Evolutionary conservation across 2,888 invertebrate species (phyloP), one percentile per base, ranked within the genome.

Genomic region (Rhaphigaster nebulosa): DNA sequence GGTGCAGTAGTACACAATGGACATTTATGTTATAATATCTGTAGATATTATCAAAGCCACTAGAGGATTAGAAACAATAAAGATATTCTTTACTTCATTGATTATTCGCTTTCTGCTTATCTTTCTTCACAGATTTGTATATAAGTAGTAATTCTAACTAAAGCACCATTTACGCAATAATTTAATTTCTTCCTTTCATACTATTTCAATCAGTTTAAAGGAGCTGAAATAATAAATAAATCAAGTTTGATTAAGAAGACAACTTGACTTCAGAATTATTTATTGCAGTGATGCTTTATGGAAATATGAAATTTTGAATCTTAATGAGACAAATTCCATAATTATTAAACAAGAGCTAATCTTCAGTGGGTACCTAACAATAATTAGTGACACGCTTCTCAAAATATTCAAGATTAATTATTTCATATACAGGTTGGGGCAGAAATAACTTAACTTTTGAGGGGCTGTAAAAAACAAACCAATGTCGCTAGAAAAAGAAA

Each of bases 41-140:
- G 26, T 84, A 84, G 84, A 84, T 84, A 84, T 84, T 84, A 84
- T n/a, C 45, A 84, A n/a, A 84, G 13, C 84, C n/a, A n/a, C 45
- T 84, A n/a, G 45, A 84, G 41, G 84, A 84, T 84, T 84, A 84
- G 45, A 45, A 84, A 84, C 84, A 84, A 84, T 84, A 84, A 84
- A 84, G 84, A 84, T 84, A 45, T 84, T 84, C 84, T 50, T 45
- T 84, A 84, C 26, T 84, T 50, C 45, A 84, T 76, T 76, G 70
- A 76, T 38, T 76, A 76, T 76, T 76, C 70, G n/a, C 84, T 84
- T 80, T 80, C 18, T 76, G 20, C 20, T 80, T 80, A 38, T 41
- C 45, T 45, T 15, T 50, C 38, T 76, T 76, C 20, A 76, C 70
- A 76, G 38, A 76, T 38, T 45, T 45, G 45, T n/a, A 84, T n/a